phyloP scores from a whole-genome alignment of 2,113 vertebrate species.

The Verasper variegatus region DNA sequence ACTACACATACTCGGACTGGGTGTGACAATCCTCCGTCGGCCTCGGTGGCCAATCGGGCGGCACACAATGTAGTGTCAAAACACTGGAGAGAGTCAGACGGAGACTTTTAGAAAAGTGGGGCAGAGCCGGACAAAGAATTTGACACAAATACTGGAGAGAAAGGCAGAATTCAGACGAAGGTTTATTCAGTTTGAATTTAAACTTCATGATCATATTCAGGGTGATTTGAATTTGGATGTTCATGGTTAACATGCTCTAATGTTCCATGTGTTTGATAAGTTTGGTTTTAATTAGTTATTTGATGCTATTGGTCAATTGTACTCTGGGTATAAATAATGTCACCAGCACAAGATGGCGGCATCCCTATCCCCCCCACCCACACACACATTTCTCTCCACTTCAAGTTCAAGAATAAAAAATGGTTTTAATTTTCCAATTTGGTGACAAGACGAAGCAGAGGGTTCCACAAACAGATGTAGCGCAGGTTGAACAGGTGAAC shows the following conservation, averaged over 20 bases:
- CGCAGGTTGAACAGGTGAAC: conserved; percentile 52
- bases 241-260: too few relatives aligned
- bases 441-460: conserved; percentile 5
- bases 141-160: conserved; percentile 23
- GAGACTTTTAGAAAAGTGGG: conserved; percentile 55
- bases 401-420: too few relatives aligned
- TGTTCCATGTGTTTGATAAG: too few relatives aligned
- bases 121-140: conserved; percentile 54
- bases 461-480: conserved; percentile 55
- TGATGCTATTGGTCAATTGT: too few relatives aligned
- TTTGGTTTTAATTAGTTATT: too few relatives aligned
- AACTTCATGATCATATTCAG: too few relatives aligned
- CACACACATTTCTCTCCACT: too few relatives aligned
- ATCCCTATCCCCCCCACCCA: too few relatives aligned
- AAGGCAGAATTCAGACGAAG: not conserved
- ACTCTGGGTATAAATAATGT: too few relatives aligned
- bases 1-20: conserved; percentile 32
- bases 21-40: conserved; percentile 19
- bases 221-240: too few relatives aligned
- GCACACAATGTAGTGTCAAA: conserved; percentile 59
- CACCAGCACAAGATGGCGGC: too few relatives aligned
- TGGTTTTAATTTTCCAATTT: not conserved
- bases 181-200: not conserved
- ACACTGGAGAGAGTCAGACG: conserved; percentile 46
- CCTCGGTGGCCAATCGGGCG: conserved; percentile 30